A percentile compares a stretch with the other conserved stretches of the same genome.
Evolutionary conservation across 2,888 invertebrate genomes (phyloP).

Genomic region (Nomada fucata): DNA sequence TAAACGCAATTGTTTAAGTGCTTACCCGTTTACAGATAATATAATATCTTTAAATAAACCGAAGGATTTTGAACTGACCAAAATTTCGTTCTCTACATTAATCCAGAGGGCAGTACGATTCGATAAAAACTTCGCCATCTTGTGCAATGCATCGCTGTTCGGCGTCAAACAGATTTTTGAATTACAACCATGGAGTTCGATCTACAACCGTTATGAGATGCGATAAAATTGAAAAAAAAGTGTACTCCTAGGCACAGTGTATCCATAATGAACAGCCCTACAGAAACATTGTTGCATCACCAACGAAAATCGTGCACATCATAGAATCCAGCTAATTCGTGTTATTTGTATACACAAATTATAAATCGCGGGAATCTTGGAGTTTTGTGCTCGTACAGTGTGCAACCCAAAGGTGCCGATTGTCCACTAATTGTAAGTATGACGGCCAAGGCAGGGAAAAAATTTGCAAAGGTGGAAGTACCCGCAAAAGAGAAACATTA

Average conservation of each 20-base stretch:
- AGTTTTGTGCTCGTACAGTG: background rate
- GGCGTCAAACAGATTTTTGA: conserved; percentile 47
- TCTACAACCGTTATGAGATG: conserved; percentile 48
- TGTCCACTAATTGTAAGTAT: conserved; percentile 53
- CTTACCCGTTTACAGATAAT: too few relatives aligned
- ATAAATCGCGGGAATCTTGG: conserved; percentile 7
- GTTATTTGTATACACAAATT: background rate
- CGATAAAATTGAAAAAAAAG: conserved; percentile 1
- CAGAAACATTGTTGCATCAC: background rate
- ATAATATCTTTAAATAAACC: too few relatives aligned
- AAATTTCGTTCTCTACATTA: too few relatives aligned
- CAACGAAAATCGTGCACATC: background rate
- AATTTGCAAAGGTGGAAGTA: conserved; percentile 81
- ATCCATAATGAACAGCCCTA: conserved; percentile 10
- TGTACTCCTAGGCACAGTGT: conserved; percentile 9
- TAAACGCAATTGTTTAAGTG: too few relatives aligned
- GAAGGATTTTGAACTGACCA: too few relatives aligned
- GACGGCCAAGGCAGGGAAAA: conserved; percentile 71
- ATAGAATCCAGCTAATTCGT: background rate
- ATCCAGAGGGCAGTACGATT: conserved; percentile 4
- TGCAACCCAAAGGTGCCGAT: background rate
- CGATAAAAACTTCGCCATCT: conserved; percentile 12
- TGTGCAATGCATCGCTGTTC: background rate
- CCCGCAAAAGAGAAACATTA: conserved; percentile 86
- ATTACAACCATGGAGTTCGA: conserved; percentile 49